Percentiles rank a stretch among this genome's conserved stretches.
Conservation (phyloP, 2,113 vertebrate species). For the Tricholaema leucomelas region DNA sequence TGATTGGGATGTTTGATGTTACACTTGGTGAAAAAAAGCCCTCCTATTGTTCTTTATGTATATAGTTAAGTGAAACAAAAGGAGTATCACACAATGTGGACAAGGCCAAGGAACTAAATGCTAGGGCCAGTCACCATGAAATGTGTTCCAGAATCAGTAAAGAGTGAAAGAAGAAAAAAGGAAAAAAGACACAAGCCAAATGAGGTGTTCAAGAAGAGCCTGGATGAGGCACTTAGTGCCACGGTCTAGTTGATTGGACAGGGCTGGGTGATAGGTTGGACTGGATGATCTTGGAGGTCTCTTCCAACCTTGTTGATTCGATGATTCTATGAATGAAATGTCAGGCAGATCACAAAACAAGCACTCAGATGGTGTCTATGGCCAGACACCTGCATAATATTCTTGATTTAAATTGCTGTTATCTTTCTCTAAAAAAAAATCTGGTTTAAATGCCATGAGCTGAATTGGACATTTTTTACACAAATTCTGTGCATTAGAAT, state of each 20-base stretch:
- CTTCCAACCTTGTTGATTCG: too few species aligned
- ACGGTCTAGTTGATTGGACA: too few species aligned
- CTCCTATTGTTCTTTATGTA: neutral
- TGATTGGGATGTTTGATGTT: neutral
- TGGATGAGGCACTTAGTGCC: too few species aligned
- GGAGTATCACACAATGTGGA: neutral
- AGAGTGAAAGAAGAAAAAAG: neutral
- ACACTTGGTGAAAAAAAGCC: neutral
- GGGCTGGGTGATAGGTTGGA: too few species aligned
- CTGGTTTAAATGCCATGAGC: neutral
- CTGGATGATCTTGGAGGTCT: too few species aligned
- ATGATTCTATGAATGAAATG: neutral
- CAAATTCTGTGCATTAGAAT: neutral
- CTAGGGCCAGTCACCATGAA: neutral
- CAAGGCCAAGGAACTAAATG: neutral
- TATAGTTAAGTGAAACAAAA: neutral
- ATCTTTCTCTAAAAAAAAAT: neutral
- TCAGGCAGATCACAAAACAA: neutral
- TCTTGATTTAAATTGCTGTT: neutral
- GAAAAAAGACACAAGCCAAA: neutral
- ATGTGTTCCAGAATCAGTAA: neutral
- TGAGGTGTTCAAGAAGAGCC: too few species aligned
- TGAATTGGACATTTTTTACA: neutral
- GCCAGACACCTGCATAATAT: neutral
- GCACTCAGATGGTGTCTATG: accelerated